phyloP scores from a whole-genome alignment of 2,797 vertebrate genomes.

The Denticeps clupeoides region DNA sequence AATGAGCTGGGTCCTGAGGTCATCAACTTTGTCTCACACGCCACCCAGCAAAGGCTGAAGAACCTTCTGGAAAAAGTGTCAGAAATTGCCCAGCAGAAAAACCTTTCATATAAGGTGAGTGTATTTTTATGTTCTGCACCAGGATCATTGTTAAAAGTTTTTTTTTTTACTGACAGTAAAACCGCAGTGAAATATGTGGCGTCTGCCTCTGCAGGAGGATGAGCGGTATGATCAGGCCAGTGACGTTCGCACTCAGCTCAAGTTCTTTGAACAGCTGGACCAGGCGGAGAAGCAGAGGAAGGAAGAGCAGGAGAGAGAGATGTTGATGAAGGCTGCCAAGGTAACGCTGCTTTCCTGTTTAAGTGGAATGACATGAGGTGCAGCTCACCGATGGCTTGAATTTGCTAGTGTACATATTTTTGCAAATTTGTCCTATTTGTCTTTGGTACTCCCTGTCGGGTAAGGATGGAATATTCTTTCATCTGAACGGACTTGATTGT shows the following conservation, averaged over 20 bases:
- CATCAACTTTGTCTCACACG: conserved; percentile 82
- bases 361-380: too few relatives aligned
- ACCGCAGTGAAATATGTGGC: too few relatives aligned
- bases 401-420: too few relatives aligned
- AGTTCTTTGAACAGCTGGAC: conserved; percentile 91
- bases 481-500: too few relatives aligned
- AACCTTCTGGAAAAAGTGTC: conserved; percentile 82
- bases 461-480: too few relatives aligned
- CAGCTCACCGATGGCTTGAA: too few relatives aligned
- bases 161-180: not conserved
- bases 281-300: conserved; percentile 89
- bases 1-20: conserved; percentile 80
- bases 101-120: conserved; percentile 77
- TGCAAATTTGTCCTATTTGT: conserved; percentile 3
- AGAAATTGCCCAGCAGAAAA: conserved; percentile 80
- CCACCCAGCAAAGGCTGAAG: conserved; percentile 77
- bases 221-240: conserved; percentile 71
- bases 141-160: too few relatives aligned
- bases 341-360: too few relatives aligned
- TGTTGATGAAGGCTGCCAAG: conserved; percentile 77
- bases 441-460: too few relatives aligned
- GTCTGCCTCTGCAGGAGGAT: conserved; percentile 64
- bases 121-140: too few relatives aligned
- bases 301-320: conserved; percentile 89
- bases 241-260: conserved; percentile 81